These are phyloP conservation scores for Carposina sasakii DNA, from an alignment of 1,140 invertebrate species.

Conservation along the genomic window DNA sequence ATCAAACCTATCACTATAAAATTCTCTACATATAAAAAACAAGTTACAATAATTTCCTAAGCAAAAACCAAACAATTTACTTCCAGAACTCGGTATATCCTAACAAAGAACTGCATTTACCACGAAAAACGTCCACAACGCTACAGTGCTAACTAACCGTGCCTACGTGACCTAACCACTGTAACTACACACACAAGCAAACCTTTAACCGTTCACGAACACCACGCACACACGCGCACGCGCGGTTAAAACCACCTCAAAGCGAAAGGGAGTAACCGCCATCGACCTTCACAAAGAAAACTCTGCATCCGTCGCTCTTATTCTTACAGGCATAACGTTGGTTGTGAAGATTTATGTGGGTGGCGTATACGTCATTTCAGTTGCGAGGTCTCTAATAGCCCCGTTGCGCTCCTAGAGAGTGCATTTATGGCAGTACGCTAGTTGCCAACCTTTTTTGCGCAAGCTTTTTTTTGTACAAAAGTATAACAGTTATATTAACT, in stretches of 20 bases:
- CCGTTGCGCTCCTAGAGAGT: constrained; percentile 63
- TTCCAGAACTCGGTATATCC: too few species aligned
- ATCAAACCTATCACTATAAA: too few species aligned
- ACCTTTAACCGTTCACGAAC: background rate
- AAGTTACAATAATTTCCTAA: too few species aligned
- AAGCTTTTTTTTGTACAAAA: constrained; percentile 43
- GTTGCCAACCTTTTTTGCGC: constrained; percentile 59
- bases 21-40: too few species aligned
- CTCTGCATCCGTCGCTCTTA: constrained; percentile 44
- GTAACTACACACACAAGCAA: constrained; percentile 25
- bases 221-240: constrained; percentile 40
- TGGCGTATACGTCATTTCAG: constrained; percentile 30
- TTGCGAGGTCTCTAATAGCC: constrained; percentile 35
- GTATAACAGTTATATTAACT: constrained; percentile 32
- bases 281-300: constrained; percentile 66
- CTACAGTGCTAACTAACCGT: constrained; percentile 37
- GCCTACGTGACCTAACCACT: constrained; percentile 59
- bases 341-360: constrained; percentile 22
- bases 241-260: constrained; percentile 40
- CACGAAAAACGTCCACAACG: constrained; percentile 40
- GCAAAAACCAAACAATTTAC: too few species aligned
- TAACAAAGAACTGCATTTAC: constrained; percentile 29
- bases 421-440: constrained; percentile 61
- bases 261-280: constrained; percentile 35
- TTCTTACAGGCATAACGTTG: constrained; percentile 13